Base-by-base conservation (phyloP, 1,140 invertebrate genomes). In the Halyomorpha halys region DNA sequence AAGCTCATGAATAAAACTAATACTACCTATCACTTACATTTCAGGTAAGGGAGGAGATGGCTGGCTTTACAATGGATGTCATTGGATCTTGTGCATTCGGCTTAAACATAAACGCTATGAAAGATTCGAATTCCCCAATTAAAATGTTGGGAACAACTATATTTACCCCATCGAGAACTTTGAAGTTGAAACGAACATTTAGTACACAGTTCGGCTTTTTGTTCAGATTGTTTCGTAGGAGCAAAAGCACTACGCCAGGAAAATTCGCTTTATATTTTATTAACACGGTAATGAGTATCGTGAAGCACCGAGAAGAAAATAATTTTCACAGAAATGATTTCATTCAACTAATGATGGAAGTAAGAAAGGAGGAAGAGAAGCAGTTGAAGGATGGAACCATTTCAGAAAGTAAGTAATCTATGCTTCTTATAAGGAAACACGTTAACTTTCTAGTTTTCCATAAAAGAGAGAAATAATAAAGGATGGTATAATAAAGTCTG, bases 31-130 rank as follows among this genome's bases (percentile, higher is more conserved):
- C n/a, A n/a, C n/a, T 44, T 44, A 9, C 16, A 11, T 44, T 44
- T 44, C 16, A 62, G 21, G 47, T 27, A 8, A 19, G 45, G 49
- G 61, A 62, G 27, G 15, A 39, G n/a, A n/a, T n/a, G n/a, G n/a
- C n/a, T n/a, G n/a, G n/a, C n/a, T n/a, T n/a, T n/a, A n/a, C n/a
- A n/a, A n/a, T n/a, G n/a, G n/a, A n/a, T n/a, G n/a, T n/a, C n/a
- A n/a, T n/a, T n/a, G n/a, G n/a, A n/a, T n/a, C n/a, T 0, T 73
- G 72, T 49, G 76, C 76, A 1, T 79, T 77, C 56, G 77, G 78
- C 0, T 64, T 79, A 0, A 69, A 73, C n/a, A 76, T 81, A 1
- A 76, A 83, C 65, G 81, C 82, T 0, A 69, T 77, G 27, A 70
- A 71, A 1, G 64, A 78, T 66, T 71, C 72, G 0, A 69, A 81